phyloP scores from a whole-genome alignment of 2,797 vertebrate species.

The Dipus sagitta region DNA sequence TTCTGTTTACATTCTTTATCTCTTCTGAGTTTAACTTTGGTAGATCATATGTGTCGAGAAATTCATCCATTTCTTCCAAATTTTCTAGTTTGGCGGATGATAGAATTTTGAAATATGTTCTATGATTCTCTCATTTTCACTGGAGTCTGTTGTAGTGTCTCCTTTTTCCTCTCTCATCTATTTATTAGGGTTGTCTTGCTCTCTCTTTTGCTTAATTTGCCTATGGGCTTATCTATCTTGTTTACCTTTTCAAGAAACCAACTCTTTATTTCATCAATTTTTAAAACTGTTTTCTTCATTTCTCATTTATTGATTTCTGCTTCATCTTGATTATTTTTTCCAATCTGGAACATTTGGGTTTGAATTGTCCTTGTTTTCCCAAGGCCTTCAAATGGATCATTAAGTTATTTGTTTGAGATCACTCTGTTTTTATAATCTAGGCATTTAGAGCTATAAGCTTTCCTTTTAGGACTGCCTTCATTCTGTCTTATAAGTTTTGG shows the following conservation, averaged over 20 bases:
- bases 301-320: neutral
- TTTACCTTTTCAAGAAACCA: neutral
- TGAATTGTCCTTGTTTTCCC: neutral
- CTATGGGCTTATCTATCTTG: neutral
- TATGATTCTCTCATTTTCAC: no score
- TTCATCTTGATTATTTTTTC: neutral
- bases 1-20: no score
- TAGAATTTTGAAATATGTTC: no score
- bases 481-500: neutral
- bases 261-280: neutral
- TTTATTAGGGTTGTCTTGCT: neutral
- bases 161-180: neutral
- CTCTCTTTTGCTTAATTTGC: neutral
- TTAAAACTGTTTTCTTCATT: neutral
- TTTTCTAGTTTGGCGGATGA: no score
- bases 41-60: no score
- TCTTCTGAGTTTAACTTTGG: no score
- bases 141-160: no score
- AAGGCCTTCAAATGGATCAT: neutral
- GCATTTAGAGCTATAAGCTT: neutral
- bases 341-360: neutral
- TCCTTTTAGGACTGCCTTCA: neutral
- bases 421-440: neutral
- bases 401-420: neutral
- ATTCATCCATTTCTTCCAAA: no score